phyloP scores from a whole-genome alignment of 1,140 invertebrate species.

The Heterodera schachtii region DNA sequence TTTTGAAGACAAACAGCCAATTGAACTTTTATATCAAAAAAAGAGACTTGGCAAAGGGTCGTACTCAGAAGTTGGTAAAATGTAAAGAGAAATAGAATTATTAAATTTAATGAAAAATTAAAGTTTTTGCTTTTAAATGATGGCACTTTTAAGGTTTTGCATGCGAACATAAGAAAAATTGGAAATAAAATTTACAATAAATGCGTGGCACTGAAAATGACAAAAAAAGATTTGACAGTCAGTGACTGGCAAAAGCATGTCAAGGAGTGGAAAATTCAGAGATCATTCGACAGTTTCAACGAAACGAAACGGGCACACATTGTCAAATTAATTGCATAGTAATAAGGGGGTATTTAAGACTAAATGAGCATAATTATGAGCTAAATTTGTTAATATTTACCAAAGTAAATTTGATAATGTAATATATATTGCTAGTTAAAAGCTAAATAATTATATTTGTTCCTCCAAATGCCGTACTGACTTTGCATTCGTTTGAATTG shows the following conservation, averaged over 20 bases:
- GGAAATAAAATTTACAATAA: not conserved
- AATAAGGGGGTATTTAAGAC: no score
- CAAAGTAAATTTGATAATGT: no score
- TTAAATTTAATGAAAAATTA: no score
- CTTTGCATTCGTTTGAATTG: not conserved
- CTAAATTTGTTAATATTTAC: no score
- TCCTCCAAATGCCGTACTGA: not conserved
- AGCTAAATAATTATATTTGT: no score
- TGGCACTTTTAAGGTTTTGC: not conserved
- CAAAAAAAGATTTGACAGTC: not conserved
- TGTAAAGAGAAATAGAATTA: no score
- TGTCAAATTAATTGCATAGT: slow-evolving; percentile 1
- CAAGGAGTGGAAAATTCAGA: slow-evolving; percentile 2
- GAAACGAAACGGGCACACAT: not conserved
- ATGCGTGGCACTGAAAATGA: slow-evolving; percentile 9
- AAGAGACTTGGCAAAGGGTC: not conserved
- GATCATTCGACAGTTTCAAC: not conserved
- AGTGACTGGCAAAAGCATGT: slow-evolving; percentile 6
- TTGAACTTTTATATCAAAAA: not conserved
- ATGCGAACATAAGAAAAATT: not conserved
- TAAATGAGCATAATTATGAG: no score
- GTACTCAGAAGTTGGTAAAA: not conserved
- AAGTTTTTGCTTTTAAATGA: no score
- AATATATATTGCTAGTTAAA: no score
- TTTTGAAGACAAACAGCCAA: not conserved